These are phyloP conservation scores for Pseudorhiza aurosa DNA, from an alignment of 30 jellyfish, hydroid and myxozoan species.

Conservation along the genomic window DNA sequence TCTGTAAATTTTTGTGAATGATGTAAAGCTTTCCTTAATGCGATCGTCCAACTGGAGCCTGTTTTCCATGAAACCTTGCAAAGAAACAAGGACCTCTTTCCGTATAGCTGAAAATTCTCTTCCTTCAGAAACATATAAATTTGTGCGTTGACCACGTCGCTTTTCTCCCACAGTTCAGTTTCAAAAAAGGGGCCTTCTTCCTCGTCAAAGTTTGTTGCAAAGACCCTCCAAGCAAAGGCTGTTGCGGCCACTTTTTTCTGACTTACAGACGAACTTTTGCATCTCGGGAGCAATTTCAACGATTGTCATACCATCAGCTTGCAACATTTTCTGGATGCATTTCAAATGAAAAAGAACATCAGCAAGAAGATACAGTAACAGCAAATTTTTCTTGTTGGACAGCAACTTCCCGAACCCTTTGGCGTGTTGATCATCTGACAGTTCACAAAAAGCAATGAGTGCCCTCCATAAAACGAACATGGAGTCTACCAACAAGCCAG, in stretches of 20 bases:
- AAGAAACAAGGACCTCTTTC: slow-evolving; percentile 11
- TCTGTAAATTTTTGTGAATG: slow-evolving; percentile 18
- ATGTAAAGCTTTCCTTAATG: background rate
- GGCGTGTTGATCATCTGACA: too few species aligned
- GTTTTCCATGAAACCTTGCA: slow-evolving; percentile 5
- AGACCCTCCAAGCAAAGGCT: slow-evolving; percentile 22
- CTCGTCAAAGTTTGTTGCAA: background rate
- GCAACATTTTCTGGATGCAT: background rate
- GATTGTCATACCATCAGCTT: too few species aligned
- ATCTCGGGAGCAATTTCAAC: too few species aligned
- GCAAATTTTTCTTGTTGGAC: too few species aligned
- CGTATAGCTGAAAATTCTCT: slow-evolving; percentile 19
- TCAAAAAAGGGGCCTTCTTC: slow-evolving; percentile 6
- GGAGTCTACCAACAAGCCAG: too few species aligned
- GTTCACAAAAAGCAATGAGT: too few species aligned
- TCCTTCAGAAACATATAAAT: slow-evolving; percentile 25
- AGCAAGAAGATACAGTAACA: background rate
- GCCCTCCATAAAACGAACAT: too few species aligned
- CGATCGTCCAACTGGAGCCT: slow-evolving; percentile 9
- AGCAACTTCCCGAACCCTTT: too few species aligned
- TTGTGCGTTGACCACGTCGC: background rate
- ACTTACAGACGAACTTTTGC: background rate
- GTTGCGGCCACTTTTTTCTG: background rate
- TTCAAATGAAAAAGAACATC: slow-evolving; percentile 7
- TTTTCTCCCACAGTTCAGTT: slow-evolving; percentile 23